phyloP scores from a whole-genome alignment of 1,140 invertebrate species.

The Bombus superbus region DNA sequence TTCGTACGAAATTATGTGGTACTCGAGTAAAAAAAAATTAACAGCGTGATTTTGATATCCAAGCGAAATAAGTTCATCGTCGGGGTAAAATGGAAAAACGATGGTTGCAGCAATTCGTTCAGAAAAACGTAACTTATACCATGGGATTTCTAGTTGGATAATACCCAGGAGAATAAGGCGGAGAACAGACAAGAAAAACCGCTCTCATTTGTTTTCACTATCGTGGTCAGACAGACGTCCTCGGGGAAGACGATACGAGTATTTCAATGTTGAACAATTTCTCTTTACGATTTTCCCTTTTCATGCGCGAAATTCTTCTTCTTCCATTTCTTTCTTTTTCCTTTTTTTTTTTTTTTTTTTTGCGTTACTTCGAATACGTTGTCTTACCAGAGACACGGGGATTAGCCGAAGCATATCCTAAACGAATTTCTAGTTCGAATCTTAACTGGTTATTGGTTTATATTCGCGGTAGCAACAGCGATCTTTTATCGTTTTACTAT shows the following conservation, averaged over 20 bases:
- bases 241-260: conserved; percentile 24
- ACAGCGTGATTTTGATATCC: neutral
- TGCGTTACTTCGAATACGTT: too few species aligned
- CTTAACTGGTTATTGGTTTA: too few species aligned
- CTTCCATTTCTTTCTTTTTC: too few species aligned
- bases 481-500: too few species aligned
- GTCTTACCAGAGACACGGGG: too few species aligned
- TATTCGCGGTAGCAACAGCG: too few species aligned
- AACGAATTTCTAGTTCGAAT: too few species aligned
- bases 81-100: neutral
- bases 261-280: conserved; percentile 35
- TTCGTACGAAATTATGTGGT: too few species aligned
- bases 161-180: neutral
- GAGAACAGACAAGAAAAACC: conserved; percentile 30
- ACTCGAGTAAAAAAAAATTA: too few species aligned
- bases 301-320: too few species aligned
- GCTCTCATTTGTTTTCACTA: conserved; percentile 42
- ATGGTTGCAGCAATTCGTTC: neutral
- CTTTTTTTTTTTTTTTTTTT: too few species aligned
- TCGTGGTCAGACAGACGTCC: conserved; percentile 34
- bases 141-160: neutral
- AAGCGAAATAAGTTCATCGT: neutral
- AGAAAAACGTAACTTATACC: neutral
- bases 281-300: neutral
- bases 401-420: too few species aligned